Evolutionary conservation across 2,113 vertebrate genomes (phyloP).

Genomic region (Muscicapa adusta): DNA sequence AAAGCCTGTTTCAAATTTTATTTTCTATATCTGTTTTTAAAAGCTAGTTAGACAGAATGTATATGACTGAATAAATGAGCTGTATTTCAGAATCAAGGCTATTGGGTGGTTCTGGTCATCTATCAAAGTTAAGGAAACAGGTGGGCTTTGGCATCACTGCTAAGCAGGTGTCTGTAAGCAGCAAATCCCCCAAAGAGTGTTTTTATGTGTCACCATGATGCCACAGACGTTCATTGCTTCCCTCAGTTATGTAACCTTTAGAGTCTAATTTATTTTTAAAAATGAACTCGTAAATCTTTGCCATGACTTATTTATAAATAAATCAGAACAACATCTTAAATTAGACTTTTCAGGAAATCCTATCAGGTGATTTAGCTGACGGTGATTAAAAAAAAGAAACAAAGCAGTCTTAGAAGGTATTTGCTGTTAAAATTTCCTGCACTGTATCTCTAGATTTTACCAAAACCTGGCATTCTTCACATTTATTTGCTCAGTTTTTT

Average conservation of each 20-base stretch:
- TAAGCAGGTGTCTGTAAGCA: background rate
- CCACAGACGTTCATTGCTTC: background rate
- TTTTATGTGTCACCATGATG: background rate
- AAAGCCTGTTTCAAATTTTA: background rate
- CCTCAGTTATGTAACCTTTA: background rate
- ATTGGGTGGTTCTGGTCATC: background rate
- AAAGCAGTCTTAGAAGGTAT: background rate
- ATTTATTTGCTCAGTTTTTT: background rate
- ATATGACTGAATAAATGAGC: background rate
- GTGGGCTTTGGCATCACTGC: background rate
- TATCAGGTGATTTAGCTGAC: background rate
- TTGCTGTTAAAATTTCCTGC: background rate
- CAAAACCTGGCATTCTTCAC: background rate
- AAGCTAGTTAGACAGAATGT: background rate
- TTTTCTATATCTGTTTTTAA: background rate
- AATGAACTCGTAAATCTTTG: background rate
- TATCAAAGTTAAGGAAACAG: background rate
- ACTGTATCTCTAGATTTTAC: background rate
- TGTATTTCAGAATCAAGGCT: background rate
- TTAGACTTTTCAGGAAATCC: background rate
- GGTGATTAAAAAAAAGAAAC: background rate
- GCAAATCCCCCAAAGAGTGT: background rate
- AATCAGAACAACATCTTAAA: background rate
- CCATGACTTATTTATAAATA: background rate
- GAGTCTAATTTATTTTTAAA: background rate